Base-by-base conservation (phyloP, 2,113 vertebrate species). In the Syrmaticus mikado region DNA sequence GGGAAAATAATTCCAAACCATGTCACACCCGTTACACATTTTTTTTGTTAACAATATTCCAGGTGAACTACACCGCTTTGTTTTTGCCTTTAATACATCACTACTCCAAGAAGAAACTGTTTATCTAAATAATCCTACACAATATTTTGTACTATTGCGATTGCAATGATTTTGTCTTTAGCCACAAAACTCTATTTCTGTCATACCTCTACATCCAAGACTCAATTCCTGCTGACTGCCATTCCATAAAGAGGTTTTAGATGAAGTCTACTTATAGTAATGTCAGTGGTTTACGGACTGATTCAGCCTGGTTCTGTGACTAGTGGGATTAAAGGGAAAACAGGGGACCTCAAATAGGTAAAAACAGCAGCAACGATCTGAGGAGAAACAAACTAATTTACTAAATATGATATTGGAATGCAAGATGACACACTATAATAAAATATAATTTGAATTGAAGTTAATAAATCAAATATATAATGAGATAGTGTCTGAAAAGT, bases 1-100 rank as follows among this genome's bases (percentile, higher is more conserved):
- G 22, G 22, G 14, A 73, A 92, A 76, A 19, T 8, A 74, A 10
- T 58, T 58, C 25, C 8, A 41, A 2, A 46, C 8, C 0, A 1
- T 41, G 5, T 6, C 4, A 28, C 30, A 7, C 41, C 22, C 10
- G 5, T 14, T 53, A 8, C 10, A 38, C 17, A 25, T 0, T 40
- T 64, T 43, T 72, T 83, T 13, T 13, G 20, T 58, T 9, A 66
- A 6, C 10, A 38, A 4, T 53, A 50, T 57, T 62, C 13, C 64
- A 72, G 27, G 10, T 20, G 18, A 80, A 80, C 5, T 2, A 1
- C 6, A 41, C 4, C 6, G 4, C 14, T 41, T 41, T 45, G 17
- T 45, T 45, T 45, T 45, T 62, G 50, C 5, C 24, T 8, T 27
- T 48, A 32, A 38, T 0, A 0, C 46, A 9, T 21, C 22, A 62